Conservation (phyloP, 2,113 vertebrate species). For the Oxyruncus cristatus region DNA sequence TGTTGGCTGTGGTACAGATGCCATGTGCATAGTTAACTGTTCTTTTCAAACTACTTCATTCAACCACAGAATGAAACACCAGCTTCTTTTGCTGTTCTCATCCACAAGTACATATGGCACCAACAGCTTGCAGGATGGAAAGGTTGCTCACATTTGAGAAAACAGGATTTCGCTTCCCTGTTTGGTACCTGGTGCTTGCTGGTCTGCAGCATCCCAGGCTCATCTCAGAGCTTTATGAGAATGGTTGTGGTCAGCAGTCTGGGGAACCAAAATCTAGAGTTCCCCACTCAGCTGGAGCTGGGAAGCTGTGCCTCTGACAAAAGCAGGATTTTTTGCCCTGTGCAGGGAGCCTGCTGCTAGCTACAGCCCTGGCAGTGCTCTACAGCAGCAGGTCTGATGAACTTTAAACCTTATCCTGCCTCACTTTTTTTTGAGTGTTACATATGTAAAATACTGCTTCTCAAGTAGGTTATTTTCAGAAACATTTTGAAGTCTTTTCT, state of each 20-base stretch:
- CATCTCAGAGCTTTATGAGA: background rate
- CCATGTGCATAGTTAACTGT: background rate
- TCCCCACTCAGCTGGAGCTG: background rate
- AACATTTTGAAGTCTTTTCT: background rate
- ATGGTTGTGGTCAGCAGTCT: background rate
- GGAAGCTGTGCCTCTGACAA: background rate
- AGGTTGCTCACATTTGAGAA: rapidly evolving
- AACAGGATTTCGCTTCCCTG: background rate
- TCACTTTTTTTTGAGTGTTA: background rate
- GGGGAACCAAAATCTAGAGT: background rate
- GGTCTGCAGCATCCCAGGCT: background rate
- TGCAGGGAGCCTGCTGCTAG: background rate
- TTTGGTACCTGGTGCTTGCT: background rate
- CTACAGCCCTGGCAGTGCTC: background rate
- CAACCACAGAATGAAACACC: background rate
- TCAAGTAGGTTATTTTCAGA: background rate
- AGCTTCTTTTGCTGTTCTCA: background rate
- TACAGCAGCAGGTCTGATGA: background rate
- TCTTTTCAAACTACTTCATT: background rate
- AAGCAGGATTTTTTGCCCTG: background rate
- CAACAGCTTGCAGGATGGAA: background rate
- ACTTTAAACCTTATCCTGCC: rapidly evolving
- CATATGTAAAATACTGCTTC: background rate
- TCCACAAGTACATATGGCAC: background rate
- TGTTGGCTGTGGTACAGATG: background rate